phyloP scores from a whole-genome alignment of 1,140 invertebrate genomes.

The Dermatophagoides farinae region DNA sequence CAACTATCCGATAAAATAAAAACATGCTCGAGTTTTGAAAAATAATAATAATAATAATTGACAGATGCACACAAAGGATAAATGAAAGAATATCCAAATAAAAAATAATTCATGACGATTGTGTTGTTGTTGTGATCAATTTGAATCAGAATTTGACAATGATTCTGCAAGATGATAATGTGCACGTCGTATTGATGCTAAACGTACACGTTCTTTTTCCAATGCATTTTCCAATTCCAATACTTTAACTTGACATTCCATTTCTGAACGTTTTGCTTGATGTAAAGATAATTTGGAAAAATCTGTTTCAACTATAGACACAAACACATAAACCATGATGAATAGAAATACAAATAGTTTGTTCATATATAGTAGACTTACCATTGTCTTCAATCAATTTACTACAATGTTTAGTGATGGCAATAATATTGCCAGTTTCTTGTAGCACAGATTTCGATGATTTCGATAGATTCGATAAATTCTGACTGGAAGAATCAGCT shows the following conservation, averaged over 20 bases:
- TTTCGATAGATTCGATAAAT: constrained; percentile 49
- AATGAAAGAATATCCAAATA: not conserved
- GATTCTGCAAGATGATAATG: constrained; percentile 42
- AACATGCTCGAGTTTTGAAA: no score
- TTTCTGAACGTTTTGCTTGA: constrained; percentile 80
- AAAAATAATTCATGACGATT: not conserved
- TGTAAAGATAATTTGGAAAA: constrained; percentile 69
- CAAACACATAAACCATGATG: no score
- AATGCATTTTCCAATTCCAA: constrained; percentile 76
- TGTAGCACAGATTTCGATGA: constrained; percentile 70
- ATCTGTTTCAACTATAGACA: constrained; percentile 67
- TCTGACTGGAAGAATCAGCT: constrained; percentile 56
- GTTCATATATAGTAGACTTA: no score
- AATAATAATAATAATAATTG: no score
- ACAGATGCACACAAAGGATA: no score
- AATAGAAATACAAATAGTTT: constrained; percentile 26
- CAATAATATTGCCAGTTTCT: constrained; percentile 74
- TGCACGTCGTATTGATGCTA: constrained; percentile 64
- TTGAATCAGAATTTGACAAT: not conserved
- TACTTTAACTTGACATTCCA: constrained; percentile 70
- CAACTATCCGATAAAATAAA: no score
- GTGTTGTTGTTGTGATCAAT: not conserved
- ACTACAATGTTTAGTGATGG: constrained; percentile 67
- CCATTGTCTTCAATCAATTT: constrained; percentile 64
- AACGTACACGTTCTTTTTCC: constrained; percentile 56